Base-by-base conservation (phyloP, 2,888 invertebrate genomes). In the Macaria notata region DNA sequence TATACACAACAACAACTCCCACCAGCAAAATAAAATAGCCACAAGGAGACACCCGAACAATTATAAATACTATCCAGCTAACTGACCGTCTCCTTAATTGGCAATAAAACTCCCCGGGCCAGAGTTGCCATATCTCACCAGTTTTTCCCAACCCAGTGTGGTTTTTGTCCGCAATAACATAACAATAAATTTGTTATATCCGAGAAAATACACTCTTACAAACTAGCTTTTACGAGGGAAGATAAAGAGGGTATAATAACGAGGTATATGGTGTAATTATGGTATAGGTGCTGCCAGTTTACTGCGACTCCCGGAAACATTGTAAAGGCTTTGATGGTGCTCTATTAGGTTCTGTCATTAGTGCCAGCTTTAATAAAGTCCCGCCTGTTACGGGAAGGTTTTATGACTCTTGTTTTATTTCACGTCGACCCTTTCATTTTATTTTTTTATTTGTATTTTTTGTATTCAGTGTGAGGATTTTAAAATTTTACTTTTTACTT, bases 151-250 rank as follows among this genome's bases (percentile, higher is more conserved):
- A 49, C 53, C 49, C 45, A 33, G 50, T 55, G 61, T 64, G 62
- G 61, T 62, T 62, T 63, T 65, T 61, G 63, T 58, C 51, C 47
- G 56, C 59, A 63, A 62, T 66, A 63, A 66, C 63, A 66, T 65
- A 65, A 62, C 54, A 54, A 62, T 65, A 66, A 64, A 66, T 64
- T 56, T 51, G 62, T 64, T 61, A 67, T 67, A 61, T 67, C 62
- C 61, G 54, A 52, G 61, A 57, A 63, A 63, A 63, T 63, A 62
- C 61, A 54, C 61, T 59, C 61, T 59, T 57, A 61, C 63, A 61
- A 62, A 63, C 56, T 67, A 61, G 63, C 65, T 58, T 67, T 67
- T 67, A 67, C 61, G 66, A 65, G 65, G 48, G 30, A 50, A 63
- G 61, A 67, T 63, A 67, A 55, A 67, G 58, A 54, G 55, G 38